These are phyloP conservation scores for Brachionus sp. DNA, from an alignment of 1,140 invertebrate genomes.

Conservation along the genomic window DNA sequence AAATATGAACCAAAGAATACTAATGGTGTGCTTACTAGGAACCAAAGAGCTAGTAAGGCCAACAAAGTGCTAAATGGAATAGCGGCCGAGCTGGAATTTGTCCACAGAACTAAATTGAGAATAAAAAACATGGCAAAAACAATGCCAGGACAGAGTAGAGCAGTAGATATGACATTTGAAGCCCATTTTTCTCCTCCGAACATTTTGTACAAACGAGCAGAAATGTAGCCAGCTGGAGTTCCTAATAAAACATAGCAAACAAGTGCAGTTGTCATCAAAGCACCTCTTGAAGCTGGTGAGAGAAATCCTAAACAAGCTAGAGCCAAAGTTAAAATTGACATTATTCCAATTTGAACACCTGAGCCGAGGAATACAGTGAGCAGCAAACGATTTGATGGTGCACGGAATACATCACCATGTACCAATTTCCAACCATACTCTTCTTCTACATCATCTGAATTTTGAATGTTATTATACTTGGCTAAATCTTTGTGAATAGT, in stretches of 20 bases:
- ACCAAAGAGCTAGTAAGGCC: slow-evolving; percentile 91
- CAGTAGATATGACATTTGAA: slow-evolving; percentile 90
- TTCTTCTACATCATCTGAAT: slow-evolving; percentile 88
- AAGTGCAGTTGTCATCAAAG: slow-evolving; percentile 83
- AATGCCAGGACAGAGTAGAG: slow-evolving; percentile 86
- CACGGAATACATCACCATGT: slow-evolving; percentile 62
- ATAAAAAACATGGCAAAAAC: slow-evolving; percentile 92
- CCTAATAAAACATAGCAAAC: slow-evolving; percentile 86
- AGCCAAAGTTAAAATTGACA: slow-evolving; percentile 68
- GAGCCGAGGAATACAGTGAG: slow-evolving; percentile 89
- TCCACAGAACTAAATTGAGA: slow-evolving; percentile 92
- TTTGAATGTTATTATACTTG: slow-evolving; percentile 77
- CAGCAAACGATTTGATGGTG: slow-evolving; percentile 92
- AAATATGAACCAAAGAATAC: slow-evolving; percentile 97
- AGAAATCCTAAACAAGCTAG: slow-evolving; percentile 97
- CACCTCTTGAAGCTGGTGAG: slow-evolving; percentile 93
- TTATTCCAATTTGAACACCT: slow-evolving; percentile 79
- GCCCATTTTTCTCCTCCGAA: slow-evolving; percentile 98
- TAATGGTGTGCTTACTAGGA: slow-evolving; percentile 92
- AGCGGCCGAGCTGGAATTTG: slow-evolving; percentile 86
- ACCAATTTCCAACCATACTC: slow-evolving; percentile 97
- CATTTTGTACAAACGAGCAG: slow-evolving; percentile 90
- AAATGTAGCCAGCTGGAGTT: slow-evolving; percentile 89
- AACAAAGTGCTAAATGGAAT: slow-evolving; percentile 95
- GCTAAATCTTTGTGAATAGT: slow-evolving; percentile 98